Percentiles rank a stretch among this genome's conserved stretches.
Conservation (phyloP, 2,888 invertebrate species). For the Eupithecia insigniata region DNA sequence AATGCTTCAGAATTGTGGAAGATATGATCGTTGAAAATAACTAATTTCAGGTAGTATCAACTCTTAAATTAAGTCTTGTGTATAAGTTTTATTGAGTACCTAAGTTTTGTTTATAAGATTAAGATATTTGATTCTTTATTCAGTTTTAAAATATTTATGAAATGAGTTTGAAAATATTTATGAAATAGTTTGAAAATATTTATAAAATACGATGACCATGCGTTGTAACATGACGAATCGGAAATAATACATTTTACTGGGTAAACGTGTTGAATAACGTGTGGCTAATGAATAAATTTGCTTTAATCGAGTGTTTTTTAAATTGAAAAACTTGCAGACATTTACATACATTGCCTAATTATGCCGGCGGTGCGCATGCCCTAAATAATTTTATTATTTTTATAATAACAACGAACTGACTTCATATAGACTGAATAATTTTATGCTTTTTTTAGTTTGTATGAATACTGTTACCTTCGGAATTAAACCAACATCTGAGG, state of each 20-base stretch:
- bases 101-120: too few species aligned
- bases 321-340: neutral
- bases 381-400: neutral
- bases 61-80: too few species aligned
- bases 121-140: too few species aligned
- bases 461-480: neutral
- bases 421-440: too few species aligned
- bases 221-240: neutral
- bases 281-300: neutral
- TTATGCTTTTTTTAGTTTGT: too few species aligned
- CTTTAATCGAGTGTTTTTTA: neutral
- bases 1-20: too few species aligned
- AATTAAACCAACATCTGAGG: neutral
- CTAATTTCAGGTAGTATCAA: too few species aligned
- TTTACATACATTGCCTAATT: neutral
- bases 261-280: neutral
- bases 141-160: too few species aligned
- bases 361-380: neutral
- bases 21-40: too few species aligned
- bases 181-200: neutral
- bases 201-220: neutral
- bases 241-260: neutral
- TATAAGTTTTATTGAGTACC: too few species aligned
- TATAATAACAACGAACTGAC: neutral
- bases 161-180: too few species aligned